Evolutionary conservation across 1,140 invertebrate genomes (phyloP), one percentile per base, ranked within the genome.

Genomic region (Tyrophagus putrescentiae): DNA sequence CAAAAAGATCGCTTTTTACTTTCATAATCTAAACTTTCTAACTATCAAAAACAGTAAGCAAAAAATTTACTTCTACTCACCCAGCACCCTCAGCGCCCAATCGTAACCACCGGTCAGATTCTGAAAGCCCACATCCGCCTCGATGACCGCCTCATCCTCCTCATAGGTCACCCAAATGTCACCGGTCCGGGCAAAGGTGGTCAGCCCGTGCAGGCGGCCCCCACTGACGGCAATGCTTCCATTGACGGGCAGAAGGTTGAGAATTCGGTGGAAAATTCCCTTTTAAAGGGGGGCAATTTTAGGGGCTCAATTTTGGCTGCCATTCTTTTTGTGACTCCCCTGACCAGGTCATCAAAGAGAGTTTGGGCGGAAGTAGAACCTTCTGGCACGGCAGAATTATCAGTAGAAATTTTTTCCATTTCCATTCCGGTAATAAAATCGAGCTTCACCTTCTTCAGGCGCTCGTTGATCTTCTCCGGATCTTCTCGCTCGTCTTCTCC

Each of bases 81-180:
- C 60, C 25, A 65, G 11, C 7, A 64, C 4, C 1, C 60, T 21
- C 5, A 60, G 34, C 0, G 7, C 2, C 66, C 66, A 67, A 7
- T 48, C 25, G 44, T 64, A 67, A 13, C 18, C 44, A 0, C 61
- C 64, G 4, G 64, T 67, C n/a, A 67, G 28, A 52, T 67, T 65
- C 7, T 45, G 1, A 6, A 67, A 67, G 18, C 62, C 66, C 13
- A 67, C 52, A 33, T 61, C 57, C 13, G 65, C 65, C 52, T 67
- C 66, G 1, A 67, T 53, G 7, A 56, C 48, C 2, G 66, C 45
- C 6, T 39, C 9, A 27, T 65, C 60, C 25, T 67, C 61, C 1
- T 32, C 52, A 36, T 65, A 65, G 3, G 59, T 63, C 3, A 57
- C 56, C 0, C 59, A 57, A 3, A 67, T 62, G 16, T 65, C 62